Evolutionary conservation across 2,797 vertebrate species (phyloP), one percentile per base, ranked within the genome.

Genomic region (Rhinophrynus dorsalis): DNA sequence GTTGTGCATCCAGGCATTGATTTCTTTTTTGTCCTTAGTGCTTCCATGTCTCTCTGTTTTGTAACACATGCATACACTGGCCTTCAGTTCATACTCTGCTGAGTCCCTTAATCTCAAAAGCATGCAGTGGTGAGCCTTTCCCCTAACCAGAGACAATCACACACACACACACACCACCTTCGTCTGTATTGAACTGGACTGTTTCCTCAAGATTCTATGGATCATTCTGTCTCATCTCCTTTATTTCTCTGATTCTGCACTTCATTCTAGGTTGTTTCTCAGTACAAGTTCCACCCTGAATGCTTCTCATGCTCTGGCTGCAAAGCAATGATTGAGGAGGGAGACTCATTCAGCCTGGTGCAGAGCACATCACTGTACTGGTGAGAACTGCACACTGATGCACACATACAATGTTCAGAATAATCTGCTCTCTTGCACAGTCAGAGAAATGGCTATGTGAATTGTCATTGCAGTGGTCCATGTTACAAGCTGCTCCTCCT

Each of bases 231-330:
- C 37, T 38, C 5, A 38, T 38, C 37, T 10, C 37, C 37, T n/a
- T 12, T 12, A 38, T n/a, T 5, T 38, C 37, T 12, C 1, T 6
- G 12, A 11, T 9, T 48, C 6, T 64, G 1, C 20, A 13, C 9
- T 63, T 11, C 29, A 18, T 30, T 32, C 78, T 86, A 99, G 97
- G 96, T 98, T 82, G 96, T 96, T 0, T 96, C 95, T 27, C 95
- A 98, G 68, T 96, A 95, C 90, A 99, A 96, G 83, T 99, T 96
- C 82, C 97, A 99, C 81, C 95, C 97, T 0, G 97, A 99, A 79
- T 99, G 97, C 82, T 99, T 99, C 60, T 92, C 94, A n/a, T 99
- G 97, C 74, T 90, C 95, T 88, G 95, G 93, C 82, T 99, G 97
- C 88, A 98, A 90, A 81, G 94, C 96, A 84, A 92, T 97, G 82